Conservation (phyloP, 2,797 vertebrate genomes). For the Catostomus latipinnis region DNA sequence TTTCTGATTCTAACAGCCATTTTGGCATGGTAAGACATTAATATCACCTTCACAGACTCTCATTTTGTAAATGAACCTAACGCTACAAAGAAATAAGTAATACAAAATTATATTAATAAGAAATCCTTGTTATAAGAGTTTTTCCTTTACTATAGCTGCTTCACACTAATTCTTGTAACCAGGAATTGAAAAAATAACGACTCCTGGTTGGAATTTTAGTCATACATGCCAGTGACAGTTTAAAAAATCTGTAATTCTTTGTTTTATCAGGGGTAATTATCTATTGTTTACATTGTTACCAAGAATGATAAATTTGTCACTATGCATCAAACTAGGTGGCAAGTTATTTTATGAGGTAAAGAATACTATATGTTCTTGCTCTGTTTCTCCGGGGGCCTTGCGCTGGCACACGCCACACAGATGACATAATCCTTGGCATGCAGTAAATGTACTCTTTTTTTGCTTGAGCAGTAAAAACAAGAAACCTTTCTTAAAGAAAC, state of each 20-base stretch:
- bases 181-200: constrained; percentile 27
- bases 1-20: too few relatives aligned
- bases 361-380: constrained; percentile 92
- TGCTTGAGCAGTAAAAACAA: constrained; percentile 72
- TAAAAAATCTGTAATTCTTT: constrained; percentile 49
- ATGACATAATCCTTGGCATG: constrained; percentile 97
- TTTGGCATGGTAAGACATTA: too few relatives aligned
- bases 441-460: constrained; percentile 86
- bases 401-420: constrained; percentile 81
- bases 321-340: constrained; percentile 84
- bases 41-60: too few relatives aligned
- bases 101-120: not conserved
- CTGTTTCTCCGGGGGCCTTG: constrained; percentile 84
- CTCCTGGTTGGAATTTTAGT: constrained; percentile 44
- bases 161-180: constrained; percentile 9
- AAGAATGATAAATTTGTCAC: constrained; percentile 87
- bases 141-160: not conserved
- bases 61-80: too few relatives aligned
- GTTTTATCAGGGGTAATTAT: constrained; percentile 74
- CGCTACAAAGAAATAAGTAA: not conserved
- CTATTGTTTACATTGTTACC: constrained; percentile 92
- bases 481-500: constrained; percentile 58
- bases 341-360: constrained; percentile 88
- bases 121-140: too few relatives aligned
- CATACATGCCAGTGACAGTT: constrained; percentile 41